Percentiles rank a stretch among this genome's conserved stretches.
These are phyloP conservation scores for Meteorus sp. DNA, from an alignment of 1,140 invertebrate genomes.

Conservation along the genomic window DNA sequence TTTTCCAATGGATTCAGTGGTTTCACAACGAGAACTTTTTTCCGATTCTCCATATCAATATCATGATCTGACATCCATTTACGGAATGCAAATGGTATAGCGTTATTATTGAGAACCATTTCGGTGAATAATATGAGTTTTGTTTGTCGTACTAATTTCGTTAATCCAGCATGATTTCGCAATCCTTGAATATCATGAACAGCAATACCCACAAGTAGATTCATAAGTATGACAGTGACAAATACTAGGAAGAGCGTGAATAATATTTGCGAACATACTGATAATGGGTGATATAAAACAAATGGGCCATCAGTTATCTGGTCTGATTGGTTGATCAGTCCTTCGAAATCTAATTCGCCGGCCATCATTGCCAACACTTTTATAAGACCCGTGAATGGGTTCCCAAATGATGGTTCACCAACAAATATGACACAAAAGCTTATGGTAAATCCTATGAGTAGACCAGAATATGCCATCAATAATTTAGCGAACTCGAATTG, in stretches of 20 bases:
- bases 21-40: constrained; percentile 63
- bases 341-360: constrained; percentile 68
- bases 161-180: constrained; percentile 68
- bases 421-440: constrained; percentile 70
- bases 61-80: constrained; percentile 53
- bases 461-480: constrained; percentile 64
- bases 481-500: constrained; percentile 67
- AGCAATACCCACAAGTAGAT: constrained; percentile 70
- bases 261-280: constrained; percentile 65
- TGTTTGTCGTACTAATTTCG: constrained; percentile 68
- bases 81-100: constrained; percentile 57
- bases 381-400: constrained; percentile 63
- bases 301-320: constrained; percentile 42
- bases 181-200: constrained; percentile 71
- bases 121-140: constrained; percentile 70
- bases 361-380: constrained; percentile 73
- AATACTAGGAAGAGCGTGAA: constrained; percentile 68
- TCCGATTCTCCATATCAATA: constrained; percentile 52
- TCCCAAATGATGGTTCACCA: constrained; percentile 64
- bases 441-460: constrained; percentile 67
- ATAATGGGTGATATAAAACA: constrained; percentile 53
- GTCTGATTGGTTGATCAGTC: constrained; percentile 61
- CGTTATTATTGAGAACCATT: constrained; percentile 64
- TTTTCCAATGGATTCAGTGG: constrained; percentile 69
- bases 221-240: constrained; percentile 72